phyloP scores from a whole-genome alignment of 2,113 vertebrate species.

The Nycticorax nycticorax region DNA sequence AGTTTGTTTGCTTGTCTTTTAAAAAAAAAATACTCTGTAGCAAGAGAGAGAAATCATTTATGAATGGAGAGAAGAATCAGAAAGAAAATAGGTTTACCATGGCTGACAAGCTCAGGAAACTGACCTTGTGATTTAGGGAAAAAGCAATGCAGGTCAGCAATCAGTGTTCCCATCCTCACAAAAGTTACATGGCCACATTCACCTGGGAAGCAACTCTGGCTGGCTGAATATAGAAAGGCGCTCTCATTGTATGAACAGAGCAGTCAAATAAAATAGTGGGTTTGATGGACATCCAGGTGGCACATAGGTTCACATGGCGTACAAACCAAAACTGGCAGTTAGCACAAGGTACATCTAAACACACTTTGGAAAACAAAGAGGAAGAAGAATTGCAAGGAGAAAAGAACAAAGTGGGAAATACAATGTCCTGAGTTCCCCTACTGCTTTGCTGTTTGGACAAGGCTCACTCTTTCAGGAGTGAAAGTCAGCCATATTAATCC shows the following conservation, averaged over 20 bases:
- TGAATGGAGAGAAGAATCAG: not conserved
- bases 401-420: not conserved
- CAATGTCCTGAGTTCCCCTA: rapidly evolving
- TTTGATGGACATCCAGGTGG: not conserved
- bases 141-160: not conserved
- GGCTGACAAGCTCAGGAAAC: not conserved
- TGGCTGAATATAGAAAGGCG: not conserved
- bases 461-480: not conserved
- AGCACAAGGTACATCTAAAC: not conserved
- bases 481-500: not conserved
- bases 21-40: not conserved
- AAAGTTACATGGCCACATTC: not conserved
- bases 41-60: not conserved
- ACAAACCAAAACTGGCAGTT: not conserved
- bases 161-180: not conserved
- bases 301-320: rapidly evolving
- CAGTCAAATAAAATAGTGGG: rapidly evolving
- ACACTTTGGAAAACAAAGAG: not conserved
- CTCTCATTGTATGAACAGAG: not conserved
- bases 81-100: not conserved
- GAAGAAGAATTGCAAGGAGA: not conserved
- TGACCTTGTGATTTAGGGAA: not conserved
- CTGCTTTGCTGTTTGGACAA: not conserved
- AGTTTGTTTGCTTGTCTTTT: not conserved
- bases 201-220: rapidly evolving